phyloP scores from a whole-genome alignment of 2,888 invertebrate species.

The Barypeithes pellucidus region DNA sequence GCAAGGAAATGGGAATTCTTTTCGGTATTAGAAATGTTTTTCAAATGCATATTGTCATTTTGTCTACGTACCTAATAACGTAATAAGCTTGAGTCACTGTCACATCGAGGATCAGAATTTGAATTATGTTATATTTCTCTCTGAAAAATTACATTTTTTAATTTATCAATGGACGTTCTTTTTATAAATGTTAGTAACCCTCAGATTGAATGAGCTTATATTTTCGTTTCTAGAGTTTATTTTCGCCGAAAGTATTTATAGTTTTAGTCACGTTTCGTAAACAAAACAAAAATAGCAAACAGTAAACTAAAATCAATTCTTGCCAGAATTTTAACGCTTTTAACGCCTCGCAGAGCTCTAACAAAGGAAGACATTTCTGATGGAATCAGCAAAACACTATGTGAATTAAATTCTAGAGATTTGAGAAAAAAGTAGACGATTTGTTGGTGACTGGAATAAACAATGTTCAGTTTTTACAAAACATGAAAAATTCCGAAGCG shows the following conservation, averaged over 20 bases:
- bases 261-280: constrained; percentile 48
- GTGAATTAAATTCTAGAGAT: constrained; percentile 1
- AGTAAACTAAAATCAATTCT: constrained; percentile 49
- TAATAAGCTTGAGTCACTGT: too few species aligned
- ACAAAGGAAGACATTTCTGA: constrained; percentile 17
- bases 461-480: neutral
- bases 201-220: neutral
- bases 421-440: neutral
- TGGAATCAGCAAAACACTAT: constrained; percentile 7
- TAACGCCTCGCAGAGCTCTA: constrained; percentile 33
- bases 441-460: neutral
- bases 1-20: too few species aligned
- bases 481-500: too few species aligned
- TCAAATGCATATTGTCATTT: too few species aligned
- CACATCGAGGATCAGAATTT: too few species aligned
- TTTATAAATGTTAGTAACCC: neutral
- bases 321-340: constrained; percentile 39
- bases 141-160: too few species aligned
- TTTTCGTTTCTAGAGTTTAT: neutral
- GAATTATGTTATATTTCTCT: too few species aligned
- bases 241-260: constrained; percentile 35
- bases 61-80: too few species aligned
- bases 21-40: too few species aligned
- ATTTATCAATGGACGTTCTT: too few species aligned
- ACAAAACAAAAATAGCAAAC: constrained; percentile 47